A percentile compares a stretch with the other conserved stretches of the same genome.
phyloP scores from a whole-genome alignment of 2,888 invertebrate genomes.

The Steinernema carpocapsae region DNA sequence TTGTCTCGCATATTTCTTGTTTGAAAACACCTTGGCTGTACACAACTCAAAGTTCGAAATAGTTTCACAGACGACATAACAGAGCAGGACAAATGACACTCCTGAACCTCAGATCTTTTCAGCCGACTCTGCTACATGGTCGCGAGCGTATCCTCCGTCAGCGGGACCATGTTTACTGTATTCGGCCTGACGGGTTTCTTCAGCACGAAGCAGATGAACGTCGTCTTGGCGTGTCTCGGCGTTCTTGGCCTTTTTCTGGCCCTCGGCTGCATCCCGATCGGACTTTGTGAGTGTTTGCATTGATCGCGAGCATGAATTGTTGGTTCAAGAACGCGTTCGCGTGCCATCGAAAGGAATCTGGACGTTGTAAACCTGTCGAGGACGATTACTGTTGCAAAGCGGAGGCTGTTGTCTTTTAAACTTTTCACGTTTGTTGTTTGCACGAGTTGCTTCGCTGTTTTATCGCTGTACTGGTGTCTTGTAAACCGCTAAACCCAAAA shows the following conservation, averaged over 20 bases:
- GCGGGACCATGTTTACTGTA: slow-evolving; percentile 29
- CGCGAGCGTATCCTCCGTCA: slow-evolving; percentile 10
- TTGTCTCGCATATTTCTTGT: too few relatives aligned
- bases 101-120: background rate
- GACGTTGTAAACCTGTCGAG: slow-evolving; percentile 3
- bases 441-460: background rate
- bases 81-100: too few relatives aligned
- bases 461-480: background rate
- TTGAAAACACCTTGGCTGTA: too few relatives aligned
- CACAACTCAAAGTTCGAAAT: too few relatives aligned
- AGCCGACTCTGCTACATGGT: slow-evolving; percentile 7
- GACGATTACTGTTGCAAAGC: background rate
- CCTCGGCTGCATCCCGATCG: slow-evolving; percentile 26
- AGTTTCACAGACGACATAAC: too few relatives aligned
- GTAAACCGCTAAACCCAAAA: background rate
- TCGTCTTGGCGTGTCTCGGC: slow-evolving; percentile 10
- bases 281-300: slow-evolving; percentile 30
- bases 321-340: slow-evolving; percentile 3
- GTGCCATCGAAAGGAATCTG: background rate
- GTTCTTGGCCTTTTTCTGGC: slow-evolving; percentile 28
- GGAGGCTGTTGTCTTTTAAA: slow-evolving; percentile 8
- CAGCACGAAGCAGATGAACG: slow-evolving; percentile 33
- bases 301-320: background rate
- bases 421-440: slow-evolving; percentile 10
- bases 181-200: slow-evolving; percentile 29